phyloP scores from a whole-genome alignment of 2,113 vertebrate genomes.

The Lanius collurio region DNA sequence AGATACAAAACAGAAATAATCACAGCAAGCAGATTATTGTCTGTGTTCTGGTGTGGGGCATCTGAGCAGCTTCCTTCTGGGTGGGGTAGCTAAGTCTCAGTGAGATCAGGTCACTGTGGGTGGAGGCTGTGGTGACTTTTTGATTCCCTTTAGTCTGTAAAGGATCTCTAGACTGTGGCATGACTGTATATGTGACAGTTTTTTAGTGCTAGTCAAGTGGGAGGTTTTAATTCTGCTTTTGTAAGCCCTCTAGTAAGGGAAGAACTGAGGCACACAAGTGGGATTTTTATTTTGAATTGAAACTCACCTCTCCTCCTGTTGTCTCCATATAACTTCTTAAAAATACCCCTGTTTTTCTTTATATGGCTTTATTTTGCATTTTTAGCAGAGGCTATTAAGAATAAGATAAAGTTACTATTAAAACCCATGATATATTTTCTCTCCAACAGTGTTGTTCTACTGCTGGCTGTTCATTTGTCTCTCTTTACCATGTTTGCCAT shows the following conservation, averaged over 20 bases:
- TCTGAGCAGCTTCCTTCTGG: background rate
- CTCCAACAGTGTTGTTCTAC: constrained; percentile 83
- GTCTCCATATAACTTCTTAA: background rate
- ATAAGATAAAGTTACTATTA: background rate
- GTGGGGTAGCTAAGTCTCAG: background rate
- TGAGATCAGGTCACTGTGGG: background rate
- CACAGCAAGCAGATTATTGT: background rate
- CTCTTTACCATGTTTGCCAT: constrained; percentile 95
- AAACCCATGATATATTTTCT: background rate
- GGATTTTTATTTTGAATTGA: background rate
- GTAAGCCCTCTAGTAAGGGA: background rate
- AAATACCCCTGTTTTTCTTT: background rate
- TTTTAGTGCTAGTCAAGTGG: background rate
- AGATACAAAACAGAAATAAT: background rate
- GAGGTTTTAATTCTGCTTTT: background rate
- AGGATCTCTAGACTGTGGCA: background rate
- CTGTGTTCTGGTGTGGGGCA: background rate
- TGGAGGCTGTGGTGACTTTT: background rate
- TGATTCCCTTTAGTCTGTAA: background rate
- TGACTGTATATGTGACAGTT: background rate
- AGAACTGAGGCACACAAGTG: background rate
- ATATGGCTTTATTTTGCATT: background rate
- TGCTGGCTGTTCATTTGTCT: constrained; percentile 87
- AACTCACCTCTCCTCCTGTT: background rate
- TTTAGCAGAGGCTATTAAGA: background rate